Percentiles rank a stretch among this genome's conserved stretches.
phyloP scores from a whole-genome alignment of 1,140 invertebrate species.

The Atta texana region DNA sequence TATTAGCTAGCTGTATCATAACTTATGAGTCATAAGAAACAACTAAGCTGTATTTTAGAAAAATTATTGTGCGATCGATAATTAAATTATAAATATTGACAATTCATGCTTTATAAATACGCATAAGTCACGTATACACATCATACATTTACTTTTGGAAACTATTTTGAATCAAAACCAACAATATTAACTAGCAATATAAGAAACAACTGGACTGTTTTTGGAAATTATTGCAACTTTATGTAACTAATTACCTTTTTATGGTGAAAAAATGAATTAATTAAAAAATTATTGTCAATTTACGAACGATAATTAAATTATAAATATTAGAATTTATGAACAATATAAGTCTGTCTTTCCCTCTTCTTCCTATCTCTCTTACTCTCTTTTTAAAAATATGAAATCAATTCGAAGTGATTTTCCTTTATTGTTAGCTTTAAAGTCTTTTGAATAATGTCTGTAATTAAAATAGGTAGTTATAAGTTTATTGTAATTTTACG shows the following conservation, averaged over 20 bases:
- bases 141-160: too few relatives aligned
- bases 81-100: not conserved
- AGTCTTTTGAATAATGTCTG: slow-evolving; percentile 19
- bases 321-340: too few relatives aligned
- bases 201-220: too few relatives aligned
- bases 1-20: not conserved
- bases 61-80: not conserved
- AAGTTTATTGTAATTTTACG: slow-evolving; percentile 58
- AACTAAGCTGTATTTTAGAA: too few relatives aligned
- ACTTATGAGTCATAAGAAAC: too few relatives aligned
- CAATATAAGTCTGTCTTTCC: not conserved
- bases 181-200: too few relatives aligned
- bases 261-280: not conserved
- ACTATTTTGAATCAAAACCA: too few relatives aligned
- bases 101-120: too few relatives aligned
- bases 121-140: too few relatives aligned
- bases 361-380: not conserved
- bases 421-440: slow-evolving; percentile 9
- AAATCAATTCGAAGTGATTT: not conserved
- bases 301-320: not conserved
- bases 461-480: slow-evolving; percentile 67
- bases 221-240: too few relatives aligned
- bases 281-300: not conserved
- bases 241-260: too few relatives aligned
- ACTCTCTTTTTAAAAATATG: not conserved